These are phyloP conservation scores for Xanthostigma xanthostigma DNA, from an alignment of 2,888 invertebrate genomes.

Conservation along the genomic window DNA sequence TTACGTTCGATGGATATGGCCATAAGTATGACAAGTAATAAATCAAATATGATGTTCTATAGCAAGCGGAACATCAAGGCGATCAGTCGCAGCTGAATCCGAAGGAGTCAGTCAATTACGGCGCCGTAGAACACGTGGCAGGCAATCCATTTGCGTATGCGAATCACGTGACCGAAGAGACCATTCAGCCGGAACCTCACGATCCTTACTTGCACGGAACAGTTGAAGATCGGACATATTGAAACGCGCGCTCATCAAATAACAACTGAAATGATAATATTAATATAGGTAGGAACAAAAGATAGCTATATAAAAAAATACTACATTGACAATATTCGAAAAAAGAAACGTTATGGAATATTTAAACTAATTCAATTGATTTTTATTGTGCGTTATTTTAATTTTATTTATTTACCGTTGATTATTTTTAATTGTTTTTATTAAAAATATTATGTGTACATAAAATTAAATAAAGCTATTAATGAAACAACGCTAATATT, in stretches of 20 bases:
- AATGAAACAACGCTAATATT: not conserved
- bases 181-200: conserved; percentile 48
- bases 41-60: no score
- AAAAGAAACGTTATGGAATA: not conserved
- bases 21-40: no score
- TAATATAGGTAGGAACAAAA: not conserved
- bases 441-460: not conserved
- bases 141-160: conserved; percentile 38
- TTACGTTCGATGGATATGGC: no score
- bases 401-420: not conserved
- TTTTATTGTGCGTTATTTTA: not conserved
- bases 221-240: conserved; percentile 32
- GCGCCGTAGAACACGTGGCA: conserved; percentile 41
- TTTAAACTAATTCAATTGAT: not conserved
- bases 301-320: not conserved
- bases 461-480: not conserved
- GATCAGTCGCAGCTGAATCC: conserved; percentile 18
- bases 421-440: not conserved
- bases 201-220: conserved; percentile 39
- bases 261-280: no score
- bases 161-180: conserved; percentile 40
- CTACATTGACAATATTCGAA: not conserved
- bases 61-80: no score
- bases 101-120: conserved; percentile 33
- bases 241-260: conserved; percentile 10